Base-by-base conservation (phyloP, 2,888 invertebrate genomes). In the Oscheius myriophilus region DNA sequence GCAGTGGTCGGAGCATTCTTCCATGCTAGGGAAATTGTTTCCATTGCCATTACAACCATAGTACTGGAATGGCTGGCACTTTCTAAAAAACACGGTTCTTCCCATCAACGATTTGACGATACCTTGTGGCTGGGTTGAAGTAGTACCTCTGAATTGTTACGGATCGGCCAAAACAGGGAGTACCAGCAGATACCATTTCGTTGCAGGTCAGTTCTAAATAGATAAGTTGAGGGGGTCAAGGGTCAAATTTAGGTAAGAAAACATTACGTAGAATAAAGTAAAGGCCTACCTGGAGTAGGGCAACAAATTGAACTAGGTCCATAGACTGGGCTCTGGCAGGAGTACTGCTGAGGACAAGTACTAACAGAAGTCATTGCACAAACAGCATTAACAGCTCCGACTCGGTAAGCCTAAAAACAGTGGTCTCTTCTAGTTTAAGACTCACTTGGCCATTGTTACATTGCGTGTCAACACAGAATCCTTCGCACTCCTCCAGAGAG, bases 21-120 rank as follows among this genome's bases (percentile, higher is more conserved):
- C 73, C 43, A 78, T 70, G 0, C 82, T 77, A 46, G 79, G 70
- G 63, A 85, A 85, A 70, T 85, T 85, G 76, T 85, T 85, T 7
- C 80, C 78, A 65, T 77, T 81, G 51, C 85, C 85, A 55, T 72
- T 79, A 63, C 85, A 85, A 21, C 83, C 84, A 57, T 83, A 85
- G 67, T 83, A 85, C 62, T 84, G 84, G 82, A 86, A 85, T n/a
- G 85, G 77, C 68, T 83, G 82, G 57, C 85, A 85, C 64, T 77
- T 76, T 58, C 82, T 80, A 26, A 69, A 68, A 39, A 43, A 16
- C 1, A 57, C 25, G 23, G 25, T 18, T 0, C n/a, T n/a, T n/a
- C n/a, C n/a, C n/a, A 26, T 49, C 7, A 33, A 62, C 12, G 9
- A 45, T 14, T 21, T 43, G n/a, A 11, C 11, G n/a, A 55, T 39